Evolutionary conservation across 1,140 invertebrate species (phyloP), one percentile per base, ranked within the genome.

Genomic region (Drosophila erecta): DNA sequence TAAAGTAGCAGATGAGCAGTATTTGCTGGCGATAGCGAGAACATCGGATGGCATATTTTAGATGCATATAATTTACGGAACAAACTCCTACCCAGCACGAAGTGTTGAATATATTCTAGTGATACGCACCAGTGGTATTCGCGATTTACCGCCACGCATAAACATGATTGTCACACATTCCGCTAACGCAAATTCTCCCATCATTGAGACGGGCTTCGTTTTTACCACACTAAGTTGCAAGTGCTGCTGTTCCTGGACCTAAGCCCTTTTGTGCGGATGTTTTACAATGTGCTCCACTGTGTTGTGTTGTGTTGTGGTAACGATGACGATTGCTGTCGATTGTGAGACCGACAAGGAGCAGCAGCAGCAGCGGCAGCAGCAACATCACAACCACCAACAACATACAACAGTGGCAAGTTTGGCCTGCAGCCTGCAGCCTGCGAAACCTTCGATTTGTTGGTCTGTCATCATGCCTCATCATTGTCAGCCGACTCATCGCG

Each of bases 391-490:
- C 38, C 58, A 44, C 14, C 58, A 65, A 54, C 73, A 22, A 59
- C 37, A 78, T 62, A 72, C 76, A 80, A 61, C 81, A 65, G 83
- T 86, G 83, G 83, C 83, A 86, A 87, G 79, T 86, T 87, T 79
- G 58, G 79, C 83, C 83, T 65, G 70, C 84, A 83, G 78, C 81
- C 78, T 65, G 70, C 79, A 83, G 83, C 83, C 35, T 55, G 61
- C 38, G 27, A 22, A 81, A 59, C 84, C 76, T 89, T 87, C 83
- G 84, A 87, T 87, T 89, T 89, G 83, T 89, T 83, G 79, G 83
- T 89, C 83, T 87, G 83, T 87, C 84, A 87, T 89, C 84, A 83
- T 87, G 83, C 83, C 83, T 87, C 83, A 87, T 87, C 83, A 87
- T 87, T 89, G 83, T 89, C 83, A 83, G 79, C 43, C 84, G 64